These are phyloP conservation scores for Orthosia incerta DNA, from an alignment of 2,888 invertebrate species.

Conservation along the genomic window DNA sequence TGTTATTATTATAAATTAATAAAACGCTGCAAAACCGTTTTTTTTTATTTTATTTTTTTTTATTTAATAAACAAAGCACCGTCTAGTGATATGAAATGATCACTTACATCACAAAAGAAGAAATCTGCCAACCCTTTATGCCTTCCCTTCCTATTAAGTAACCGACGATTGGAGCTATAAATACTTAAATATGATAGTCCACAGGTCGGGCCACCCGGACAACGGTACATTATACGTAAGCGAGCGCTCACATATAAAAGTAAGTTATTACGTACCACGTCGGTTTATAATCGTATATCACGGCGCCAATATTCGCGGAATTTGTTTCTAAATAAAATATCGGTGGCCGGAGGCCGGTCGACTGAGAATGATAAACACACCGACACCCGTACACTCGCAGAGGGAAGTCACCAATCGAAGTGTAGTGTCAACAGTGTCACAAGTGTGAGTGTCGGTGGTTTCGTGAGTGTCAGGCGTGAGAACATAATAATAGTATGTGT, in stretches of 20 bases:
- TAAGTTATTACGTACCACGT: constrained; percentile 37
- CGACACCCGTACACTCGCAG: not conserved
- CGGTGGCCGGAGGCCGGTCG: constrained; percentile 13
- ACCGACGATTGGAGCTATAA: constrained; percentile 1
- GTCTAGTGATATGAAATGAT: too few relatives aligned
- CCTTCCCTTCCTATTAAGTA: not conserved
- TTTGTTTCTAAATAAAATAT: constrained; percentile 50
- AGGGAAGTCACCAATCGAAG: not conserved
- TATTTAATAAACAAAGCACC: too few relatives aligned
- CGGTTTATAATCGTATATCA: constrained; percentile 47
- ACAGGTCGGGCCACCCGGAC: not conserved
- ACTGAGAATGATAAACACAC: constrained; percentile 34
- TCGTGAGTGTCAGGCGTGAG: not conserved
- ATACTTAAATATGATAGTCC: not conserved
- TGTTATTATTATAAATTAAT: too few relatives aligned
- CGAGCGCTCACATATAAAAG: constrained; percentile 28
- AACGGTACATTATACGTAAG: not conserved
- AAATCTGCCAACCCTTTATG: not conserved
- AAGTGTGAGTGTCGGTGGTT: not conserved
- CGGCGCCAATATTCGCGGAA: constrained; percentile 30
- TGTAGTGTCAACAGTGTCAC: not conserved
- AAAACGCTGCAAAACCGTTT: too few relatives aligned
- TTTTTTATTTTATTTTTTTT: too few relatives aligned
- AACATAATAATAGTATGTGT: constrained; percentile 27
- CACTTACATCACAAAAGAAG: not conserved